Conservation (phyloP, 2,888 invertebrate species). For the Chrysotoxum bicinctum region DNA sequence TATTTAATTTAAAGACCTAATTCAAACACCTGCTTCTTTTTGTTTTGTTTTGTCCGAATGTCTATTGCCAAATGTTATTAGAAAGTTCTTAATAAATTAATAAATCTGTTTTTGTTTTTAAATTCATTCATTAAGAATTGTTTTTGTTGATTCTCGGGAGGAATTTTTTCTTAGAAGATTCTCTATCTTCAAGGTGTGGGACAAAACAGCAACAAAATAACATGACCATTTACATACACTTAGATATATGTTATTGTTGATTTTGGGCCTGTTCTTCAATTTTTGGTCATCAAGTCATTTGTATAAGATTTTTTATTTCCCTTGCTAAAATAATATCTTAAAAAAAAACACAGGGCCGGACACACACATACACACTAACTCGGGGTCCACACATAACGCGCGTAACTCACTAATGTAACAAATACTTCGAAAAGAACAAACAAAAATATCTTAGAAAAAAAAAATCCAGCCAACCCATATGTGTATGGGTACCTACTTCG, state of each 20-base stretch:
- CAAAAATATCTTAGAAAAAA: neutral
- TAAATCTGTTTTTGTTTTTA: no score
- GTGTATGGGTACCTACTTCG: slow-evolving; percentile 7
- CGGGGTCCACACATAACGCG: slow-evolving; percentile 18
- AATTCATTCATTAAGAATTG: neutral
- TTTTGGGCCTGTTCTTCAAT: slow-evolving; percentile 39
- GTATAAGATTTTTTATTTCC: slow-evolving; percentile 31
- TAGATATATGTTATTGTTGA: slow-evolving; percentile 50
- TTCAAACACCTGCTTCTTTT: no score
- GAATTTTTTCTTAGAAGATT: neutral
- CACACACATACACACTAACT: neutral
- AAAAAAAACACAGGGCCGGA: neutral
- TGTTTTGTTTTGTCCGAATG: no score
- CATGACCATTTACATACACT: slow-evolving; percentile 28
- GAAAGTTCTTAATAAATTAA: no score
- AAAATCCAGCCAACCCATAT: neutral
- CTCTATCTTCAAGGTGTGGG: neutral
- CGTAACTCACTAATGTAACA: slow-evolving; percentile 43
- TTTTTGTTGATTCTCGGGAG: neutral
- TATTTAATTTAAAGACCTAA: no score
- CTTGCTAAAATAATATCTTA: slow-evolving; percentile 1
- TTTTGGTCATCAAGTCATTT: slow-evolving; percentile 52
- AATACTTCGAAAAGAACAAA: slow-evolving; percentile 14
- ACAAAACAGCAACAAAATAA: neutral
- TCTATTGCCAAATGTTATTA: no score